Conservation (phyloP, 2,888 invertebrate genomes). For the Apotomis turbidana region DNA sequence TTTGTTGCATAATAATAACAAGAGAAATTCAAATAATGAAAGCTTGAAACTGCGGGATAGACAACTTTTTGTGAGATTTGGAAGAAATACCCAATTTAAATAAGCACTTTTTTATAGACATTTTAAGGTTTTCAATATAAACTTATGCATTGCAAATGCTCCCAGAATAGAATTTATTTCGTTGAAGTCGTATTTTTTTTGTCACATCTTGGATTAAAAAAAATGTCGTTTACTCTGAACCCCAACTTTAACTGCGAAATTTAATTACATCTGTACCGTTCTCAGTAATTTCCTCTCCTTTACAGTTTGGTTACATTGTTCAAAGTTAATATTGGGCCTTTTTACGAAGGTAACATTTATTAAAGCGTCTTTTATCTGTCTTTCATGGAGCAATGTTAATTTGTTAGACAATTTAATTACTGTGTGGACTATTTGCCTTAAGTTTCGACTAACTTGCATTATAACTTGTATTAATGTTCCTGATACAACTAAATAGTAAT, state of each 20-base stretch:
- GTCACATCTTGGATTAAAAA: background rate
- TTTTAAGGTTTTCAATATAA: too few relatives aligned
- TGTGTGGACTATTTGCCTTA: constrained; percentile 5
- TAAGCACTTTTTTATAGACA: too few relatives aligned
- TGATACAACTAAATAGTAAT: background rate
- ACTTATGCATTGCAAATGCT: too few relatives aligned
- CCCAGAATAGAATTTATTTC: too few relatives aligned
- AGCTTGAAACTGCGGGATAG: too few relatives aligned
- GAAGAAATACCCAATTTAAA: too few relatives aligned
- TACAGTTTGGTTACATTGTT: constrained; percentile 74
- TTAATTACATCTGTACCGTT: constrained; percentile 74
- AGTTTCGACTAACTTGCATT: constrained; percentile 3
- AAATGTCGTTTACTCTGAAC: constrained; percentile 66
- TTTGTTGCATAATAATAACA: too few relatives aligned
- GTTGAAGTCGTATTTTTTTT: too few relatives aligned
- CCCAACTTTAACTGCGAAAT: constrained; percentile 68
- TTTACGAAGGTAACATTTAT: constrained; percentile 62
- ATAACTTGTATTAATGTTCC: background rate
- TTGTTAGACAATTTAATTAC: constrained; percentile 20
- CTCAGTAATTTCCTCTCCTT: constrained; percentile 65
- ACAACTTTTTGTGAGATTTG: too few relatives aligned
- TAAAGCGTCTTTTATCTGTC: constrained; percentile 58
- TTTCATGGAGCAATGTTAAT: constrained; percentile 11
- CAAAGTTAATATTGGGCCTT: constrained; percentile 70
- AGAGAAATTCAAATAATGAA: too few relatives aligned